phyloP scores from a whole-genome alignment of 2,113 vertebrate species.

The Circaetus gallicus region DNA sequence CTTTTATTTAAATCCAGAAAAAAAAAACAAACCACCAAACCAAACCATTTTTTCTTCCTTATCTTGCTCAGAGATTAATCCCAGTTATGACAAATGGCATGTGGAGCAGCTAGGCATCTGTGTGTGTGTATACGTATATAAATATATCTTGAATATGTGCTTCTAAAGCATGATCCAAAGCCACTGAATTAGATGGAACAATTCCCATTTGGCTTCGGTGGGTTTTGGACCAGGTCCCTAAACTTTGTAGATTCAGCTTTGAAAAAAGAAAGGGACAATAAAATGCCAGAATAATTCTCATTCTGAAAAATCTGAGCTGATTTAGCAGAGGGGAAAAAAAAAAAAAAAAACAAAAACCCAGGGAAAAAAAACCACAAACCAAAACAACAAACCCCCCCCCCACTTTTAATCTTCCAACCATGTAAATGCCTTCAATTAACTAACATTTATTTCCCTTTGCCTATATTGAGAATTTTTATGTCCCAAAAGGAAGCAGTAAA shows the following conservation, averaged over 20 bases:
- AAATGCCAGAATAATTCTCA: not conserved
- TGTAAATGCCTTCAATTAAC: not conserved
- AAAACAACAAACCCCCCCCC: not conserved
- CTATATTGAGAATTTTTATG: not conserved
- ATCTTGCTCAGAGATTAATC: not conserved
- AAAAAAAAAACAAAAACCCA: too few species aligned
- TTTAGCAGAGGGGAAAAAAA: not conserved
- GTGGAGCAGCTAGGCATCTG: not conserved
- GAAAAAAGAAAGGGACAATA: not conserved
- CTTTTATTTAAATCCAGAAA: not conserved
- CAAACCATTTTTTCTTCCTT: not conserved
- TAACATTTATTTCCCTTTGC: not conserved
- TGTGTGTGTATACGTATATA: not conserved
- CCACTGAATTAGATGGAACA: not conserved
- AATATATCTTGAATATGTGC: not conserved
- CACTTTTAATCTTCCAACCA: not conserved
- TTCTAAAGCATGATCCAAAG: not conserved
- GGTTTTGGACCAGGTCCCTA: not conserved
- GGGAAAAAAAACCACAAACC: not conserved
- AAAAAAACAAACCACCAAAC: not conserved
- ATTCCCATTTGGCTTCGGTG: not conserved
- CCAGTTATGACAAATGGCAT: not conserved
- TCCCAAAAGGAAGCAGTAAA: slow-evolving; percentile 8
- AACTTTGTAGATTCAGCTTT: not conserved
- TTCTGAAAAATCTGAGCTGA: not conserved